Percentiles rank a stretch among this genome's conserved stretches.
Conservation (phyloP, 2,888 invertebrate genomes). For the Drosophila emarginata region DNA sequence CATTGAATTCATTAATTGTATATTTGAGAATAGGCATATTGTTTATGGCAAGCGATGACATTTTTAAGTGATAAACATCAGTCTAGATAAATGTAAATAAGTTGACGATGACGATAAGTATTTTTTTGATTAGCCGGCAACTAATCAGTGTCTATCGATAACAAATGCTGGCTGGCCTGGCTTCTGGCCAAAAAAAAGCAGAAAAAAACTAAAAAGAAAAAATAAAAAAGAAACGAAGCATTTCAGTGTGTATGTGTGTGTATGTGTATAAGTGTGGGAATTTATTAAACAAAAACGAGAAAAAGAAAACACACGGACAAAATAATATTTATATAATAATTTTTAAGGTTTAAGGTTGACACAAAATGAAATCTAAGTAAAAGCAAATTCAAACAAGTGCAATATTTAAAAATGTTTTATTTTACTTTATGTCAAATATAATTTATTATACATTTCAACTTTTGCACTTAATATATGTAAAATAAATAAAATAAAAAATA, state of each 20-base stretch:
- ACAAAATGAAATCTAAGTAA: neutral
- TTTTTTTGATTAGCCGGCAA: constrained; percentile 19
- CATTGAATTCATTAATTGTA: neutral
- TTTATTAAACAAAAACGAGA: constrained; percentile 57
- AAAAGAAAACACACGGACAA: constrained; percentile 27
- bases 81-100: neutral
- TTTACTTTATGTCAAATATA: neutral
- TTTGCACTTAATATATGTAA: neutral
- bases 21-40: neutral
- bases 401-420: constrained; percentile 25
- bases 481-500: neutral
- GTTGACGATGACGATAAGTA: neutral
- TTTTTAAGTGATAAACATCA: constrained; percentile 13
- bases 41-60: neutral
- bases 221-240: constrained; percentile 24
- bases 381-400: constrained; percentile 34
- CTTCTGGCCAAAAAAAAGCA: constrained; percentile 53
- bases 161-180: constrained; percentile 54
- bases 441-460: neutral
- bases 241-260: constrained; percentile 23
- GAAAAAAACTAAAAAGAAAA: constrained; percentile 18
- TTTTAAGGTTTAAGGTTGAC: neutral
- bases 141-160: constrained; percentile 44
- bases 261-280: constrained; percentile 36
- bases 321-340: constrained; percentile 24